A percentile compares a stretch with the other conserved stretches of the same genome.
These are phyloP conservation scores for Steromphala cineraria DNA, from an alignment of 2,888 invertebrate genomes.

Conservation along the genomic window DNA sequence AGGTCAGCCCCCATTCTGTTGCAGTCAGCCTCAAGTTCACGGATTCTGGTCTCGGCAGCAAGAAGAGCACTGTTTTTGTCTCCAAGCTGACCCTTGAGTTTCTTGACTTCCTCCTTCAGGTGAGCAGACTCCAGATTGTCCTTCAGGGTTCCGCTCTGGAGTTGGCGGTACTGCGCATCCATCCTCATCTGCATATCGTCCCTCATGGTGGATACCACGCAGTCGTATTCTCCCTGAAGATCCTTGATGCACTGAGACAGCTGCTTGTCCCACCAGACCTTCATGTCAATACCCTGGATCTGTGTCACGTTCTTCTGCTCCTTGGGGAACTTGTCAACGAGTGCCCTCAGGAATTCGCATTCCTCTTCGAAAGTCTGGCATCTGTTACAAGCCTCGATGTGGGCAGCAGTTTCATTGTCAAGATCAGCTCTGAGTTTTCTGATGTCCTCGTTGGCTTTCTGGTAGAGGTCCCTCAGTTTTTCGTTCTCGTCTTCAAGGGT, in stretches of 20 bases:
- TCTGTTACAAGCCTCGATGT: conserved; percentile 76
- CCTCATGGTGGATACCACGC: conserved; percentile 71
- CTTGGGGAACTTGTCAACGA: conserved; percentile 61
- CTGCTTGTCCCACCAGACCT: conserved; percentile 77
- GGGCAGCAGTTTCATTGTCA: conserved; percentile 76
- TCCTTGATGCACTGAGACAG: conserved; percentile 75
- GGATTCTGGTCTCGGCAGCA: conserved; percentile 51
- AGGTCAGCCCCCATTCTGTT: conserved; percentile 32
- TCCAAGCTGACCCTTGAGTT: conserved; percentile 66
- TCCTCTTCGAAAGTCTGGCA: conserved; percentile 76
- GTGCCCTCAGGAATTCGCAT: conserved; percentile 74
- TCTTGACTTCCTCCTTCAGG: conserved; percentile 75
- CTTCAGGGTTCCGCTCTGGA: conserved; percentile 74
- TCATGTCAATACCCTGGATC: conserved; percentile 71
- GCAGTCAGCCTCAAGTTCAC: conserved; percentile 35
- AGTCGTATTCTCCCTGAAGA: conserved; percentile 76
- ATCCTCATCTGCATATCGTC: conserved; percentile 76
- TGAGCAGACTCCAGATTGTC: conserved; percentile 74
- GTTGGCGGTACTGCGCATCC: conserved; percentile 76
- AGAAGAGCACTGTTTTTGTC: conserved; percentile 39
- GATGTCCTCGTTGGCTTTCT: conserved; percentile 47
- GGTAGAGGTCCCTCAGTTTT: conserved; percentile 40
- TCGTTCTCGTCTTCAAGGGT: conserved; percentile 48
- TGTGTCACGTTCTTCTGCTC: conserved; percentile 32
- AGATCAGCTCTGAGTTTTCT: conserved; percentile 66